These are phyloP conservation scores for Donacobius atricapilla DNA, from an alignment of 2,113 vertebrate species.

Conservation along the genomic window DNA sequence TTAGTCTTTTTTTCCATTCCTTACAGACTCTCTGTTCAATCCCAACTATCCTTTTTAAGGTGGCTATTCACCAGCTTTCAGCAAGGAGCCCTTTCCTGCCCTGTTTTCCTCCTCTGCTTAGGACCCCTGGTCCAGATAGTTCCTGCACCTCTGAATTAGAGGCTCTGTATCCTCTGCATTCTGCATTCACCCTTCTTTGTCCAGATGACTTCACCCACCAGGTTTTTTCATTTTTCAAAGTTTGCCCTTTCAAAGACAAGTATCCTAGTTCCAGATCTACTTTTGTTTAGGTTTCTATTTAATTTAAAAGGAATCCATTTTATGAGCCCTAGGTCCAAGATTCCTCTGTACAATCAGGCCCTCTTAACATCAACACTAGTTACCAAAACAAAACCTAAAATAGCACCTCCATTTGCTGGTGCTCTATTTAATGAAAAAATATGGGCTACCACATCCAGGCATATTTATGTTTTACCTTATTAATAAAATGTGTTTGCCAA, in stretches of 20 bases:
- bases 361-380: slow-evolving; percentile 56
- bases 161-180: background rate
- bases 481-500: background rate
- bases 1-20: slow-evolving; percentile 44
- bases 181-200: background rate
- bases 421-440: slow-evolving; percentile 32
- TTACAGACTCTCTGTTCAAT: slow-evolving; percentile 2
- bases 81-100: background rate
- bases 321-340: slow-evolving; percentile 26
- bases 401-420: slow-evolving; percentile 26
- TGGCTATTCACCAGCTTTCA: background rate
- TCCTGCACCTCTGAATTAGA: background rate
- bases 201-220: slow-evolving; percentile 13
- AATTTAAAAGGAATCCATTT: slow-evolving; percentile 60
- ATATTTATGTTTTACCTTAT: slow-evolving; percentile 36
- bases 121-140: background rate
- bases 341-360: slow-evolving; percentile 28
- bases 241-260: slow-evolving; percentile 43
- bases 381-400: slow-evolving; percentile 64
- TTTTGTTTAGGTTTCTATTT: slow-evolving; percentile 58
- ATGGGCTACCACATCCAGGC: background rate
- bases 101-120: background rate
- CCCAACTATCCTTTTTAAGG: slow-evolving; percentile 34
- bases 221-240: slow-evolving; percentile 16
- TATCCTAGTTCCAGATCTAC: background rate